phyloP scores from a whole-genome alignment of 1,140 invertebrate species.

The Apis dorsata region DNA sequence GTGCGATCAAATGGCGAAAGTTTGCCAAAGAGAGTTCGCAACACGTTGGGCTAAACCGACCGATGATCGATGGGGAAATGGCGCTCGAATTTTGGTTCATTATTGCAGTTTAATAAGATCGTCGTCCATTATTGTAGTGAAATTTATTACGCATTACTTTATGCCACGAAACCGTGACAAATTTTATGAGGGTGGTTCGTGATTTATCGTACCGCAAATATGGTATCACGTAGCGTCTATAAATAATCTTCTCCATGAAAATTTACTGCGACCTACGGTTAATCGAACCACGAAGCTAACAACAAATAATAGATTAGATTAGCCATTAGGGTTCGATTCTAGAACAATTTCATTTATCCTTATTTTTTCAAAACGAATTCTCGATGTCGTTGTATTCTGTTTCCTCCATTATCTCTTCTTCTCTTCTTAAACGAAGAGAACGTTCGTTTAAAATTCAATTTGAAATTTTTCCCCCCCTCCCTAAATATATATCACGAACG shows the following conservation, averaged over 20 bases:
- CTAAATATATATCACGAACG: too few relatives aligned
- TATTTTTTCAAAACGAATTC: too few relatives aligned
- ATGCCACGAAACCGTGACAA: constrained; percentile 32
- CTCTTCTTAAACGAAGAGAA: too few relatives aligned
- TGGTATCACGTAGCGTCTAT: constrained; percentile 31
- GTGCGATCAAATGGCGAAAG: background rate
- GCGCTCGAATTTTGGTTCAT: constrained; percentile 21
- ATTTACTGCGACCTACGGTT: constrained; percentile 16
- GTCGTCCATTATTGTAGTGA: constrained; percentile 24
- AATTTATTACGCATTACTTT: constrained; percentile 38
- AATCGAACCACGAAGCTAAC: background rate
- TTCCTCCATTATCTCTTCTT: too few relatives aligned
- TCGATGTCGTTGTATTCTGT: too few relatives aligned
- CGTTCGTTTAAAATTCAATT: too few relatives aligned
- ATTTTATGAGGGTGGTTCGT: constrained; percentile 35
- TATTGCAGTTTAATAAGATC: constrained; percentile 44
- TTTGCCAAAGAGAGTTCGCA: background rate
- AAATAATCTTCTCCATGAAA: constrained; percentile 28
- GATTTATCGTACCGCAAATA: constrained; percentile 46
- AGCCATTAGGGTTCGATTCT: background rate
- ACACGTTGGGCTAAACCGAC: background rate
- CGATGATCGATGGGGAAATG: background rate
- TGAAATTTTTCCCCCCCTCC: too few relatives aligned
- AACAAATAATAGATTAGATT: background rate
- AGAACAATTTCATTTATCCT: background rate